Base-by-base conservation (phyloP, 2,888 invertebrate genomes). In the Leucozona laternaria region DNA sequence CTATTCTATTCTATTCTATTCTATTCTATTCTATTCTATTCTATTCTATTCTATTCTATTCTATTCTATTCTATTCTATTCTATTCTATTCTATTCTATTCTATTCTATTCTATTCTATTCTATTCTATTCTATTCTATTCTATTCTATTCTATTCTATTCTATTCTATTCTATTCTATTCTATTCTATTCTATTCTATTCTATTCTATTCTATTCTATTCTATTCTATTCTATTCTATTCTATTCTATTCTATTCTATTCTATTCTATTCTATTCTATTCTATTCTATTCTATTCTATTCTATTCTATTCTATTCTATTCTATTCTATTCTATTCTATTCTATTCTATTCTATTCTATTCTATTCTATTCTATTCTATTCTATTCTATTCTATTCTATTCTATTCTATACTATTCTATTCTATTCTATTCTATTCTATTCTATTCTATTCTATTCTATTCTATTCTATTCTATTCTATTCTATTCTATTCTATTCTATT, bases 21-120 rank as follows among this genome's bases (percentile, higher is more conserved):
- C 20, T 11, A 50, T 50, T 50, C 20, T 22, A 50, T 22, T 50
- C 11, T 22, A 50, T 50, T 50, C 20, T 20, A 50, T 50, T 50
- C 20, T 22, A 50, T 17, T 48, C 20, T 25, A 25, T 25, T 25
- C 25, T 25, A 25, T 25, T 25, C 25, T 25, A 25, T 25, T 25
- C 25, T 25, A 25, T 25, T 48, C 20, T 17, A 25, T 17, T 5
- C 20, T 48, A 17, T 50, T 22, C 20, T 22, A 50, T 50, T 50
- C 20, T 22, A 50, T 50, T 50, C 20, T 11, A 50, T 50, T 50
- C 20, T 22, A 50, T 50, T 50, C 50, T 40, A 50, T 50, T 50
- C 20, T 22, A 50, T 50, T 50, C 20, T 22, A 50, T 50, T 22
- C 20, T 22, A 50, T 50, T 50, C 20, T 22, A 50, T 50, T 50